These are phyloP conservation scores for Syngnathoides biaculeatus DNA, from an alignment of 2,113 vertebrate species.

Conservation along the genomic window DNA sequence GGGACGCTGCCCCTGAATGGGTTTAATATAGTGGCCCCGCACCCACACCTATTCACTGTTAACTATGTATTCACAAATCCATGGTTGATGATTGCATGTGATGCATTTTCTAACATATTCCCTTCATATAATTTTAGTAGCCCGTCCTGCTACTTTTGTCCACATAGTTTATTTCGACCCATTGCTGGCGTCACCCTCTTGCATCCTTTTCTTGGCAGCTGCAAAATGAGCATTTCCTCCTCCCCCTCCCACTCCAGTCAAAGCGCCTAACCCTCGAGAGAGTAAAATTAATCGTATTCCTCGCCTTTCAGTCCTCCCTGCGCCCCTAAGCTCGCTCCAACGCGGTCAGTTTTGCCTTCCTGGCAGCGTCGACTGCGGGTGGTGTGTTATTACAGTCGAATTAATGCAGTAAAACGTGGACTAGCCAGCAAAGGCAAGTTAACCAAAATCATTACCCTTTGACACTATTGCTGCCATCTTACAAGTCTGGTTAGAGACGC, in stretches of 20 bases:
- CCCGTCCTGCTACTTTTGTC: neutral
- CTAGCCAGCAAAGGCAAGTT: slow-evolving; percentile 28
- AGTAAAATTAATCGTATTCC: slow-evolving; percentile 73
- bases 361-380: slow-evolving; percentile 42
- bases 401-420: slow-evolving; percentile 42
- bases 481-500: neutral
- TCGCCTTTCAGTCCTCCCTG: slow-evolving; percentile 63
- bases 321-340: slow-evolving; percentile 60
- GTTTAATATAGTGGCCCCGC: neutral
- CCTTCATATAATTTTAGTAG: neutral
- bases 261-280: slow-evolving; percentile 50
- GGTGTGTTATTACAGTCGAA: slow-evolving; percentile 42
- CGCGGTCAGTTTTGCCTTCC: slow-evolving; percentile 41
- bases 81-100: too few relatives aligned
- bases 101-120: too few relatives aligned
- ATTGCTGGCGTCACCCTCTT: slow-evolving; percentile 23
- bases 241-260: slow-evolving; percentile 22
- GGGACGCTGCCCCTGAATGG: too few relatives aligned
- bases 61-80: too few relatives aligned
- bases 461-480: neutral
- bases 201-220: slow-evolving; percentile 32
- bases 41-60: too few relatives aligned
- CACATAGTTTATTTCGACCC: slow-evolving; percentile 14
- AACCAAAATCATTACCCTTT: slow-evolving; percentile 17
- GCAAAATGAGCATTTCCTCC: slow-evolving; percentile 48